Base-by-base conservation (phyloP, 2,113 vertebrate genomes). In the Mastomys coucha region DNA sequence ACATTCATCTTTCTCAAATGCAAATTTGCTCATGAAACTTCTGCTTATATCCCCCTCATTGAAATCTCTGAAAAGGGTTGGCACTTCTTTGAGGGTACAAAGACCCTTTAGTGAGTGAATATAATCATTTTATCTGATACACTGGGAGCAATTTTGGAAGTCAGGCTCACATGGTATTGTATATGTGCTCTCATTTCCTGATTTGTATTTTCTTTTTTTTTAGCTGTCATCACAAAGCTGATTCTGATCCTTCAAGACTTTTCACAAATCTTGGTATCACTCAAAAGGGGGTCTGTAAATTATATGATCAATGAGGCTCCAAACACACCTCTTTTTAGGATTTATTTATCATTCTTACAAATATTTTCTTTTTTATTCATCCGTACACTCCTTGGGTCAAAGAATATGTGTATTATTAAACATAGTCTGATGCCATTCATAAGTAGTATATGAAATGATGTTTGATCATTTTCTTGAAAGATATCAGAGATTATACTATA, bases 1-100 rank as follows among this genome's bases (percentile, higher is more conserved):
- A 56, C 36, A 56, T 60, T 93, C 33, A 36, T 85, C 87, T 91
- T 63, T 94, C 45, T 92, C 58, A 89, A 89, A 77, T 86, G 58
- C 13, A 95, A 49, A 93, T 96, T 65, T 93, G 8, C 76, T 65
- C 42, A 14, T 72, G 24, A 6, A 11, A 7, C 69, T 78, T 31
- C 26, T 65, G 22, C 7, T 93, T 53, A 16, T 20, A 56, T 75
- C 20, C 1, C 1, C 10, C 63, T 86, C 7, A 51, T 56, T 82
- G n/a, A 28, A 22, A 2, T 45, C 10, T 60, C 17, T 67, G 84
- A 39, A 88, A 78, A 89, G 39, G 31, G 14, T 16, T 49, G 82
- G 14, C 22, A 76, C 5, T 7, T 9, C 80, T 91, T 91, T 69
- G 42, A 51, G 86, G 24, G 22, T 28, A 49, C 45, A 51, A 96